Evolutionary conservation across 2,797 vertebrate species (phyloP).

Genomic region (Pygocentrus nattereri): DNA sequence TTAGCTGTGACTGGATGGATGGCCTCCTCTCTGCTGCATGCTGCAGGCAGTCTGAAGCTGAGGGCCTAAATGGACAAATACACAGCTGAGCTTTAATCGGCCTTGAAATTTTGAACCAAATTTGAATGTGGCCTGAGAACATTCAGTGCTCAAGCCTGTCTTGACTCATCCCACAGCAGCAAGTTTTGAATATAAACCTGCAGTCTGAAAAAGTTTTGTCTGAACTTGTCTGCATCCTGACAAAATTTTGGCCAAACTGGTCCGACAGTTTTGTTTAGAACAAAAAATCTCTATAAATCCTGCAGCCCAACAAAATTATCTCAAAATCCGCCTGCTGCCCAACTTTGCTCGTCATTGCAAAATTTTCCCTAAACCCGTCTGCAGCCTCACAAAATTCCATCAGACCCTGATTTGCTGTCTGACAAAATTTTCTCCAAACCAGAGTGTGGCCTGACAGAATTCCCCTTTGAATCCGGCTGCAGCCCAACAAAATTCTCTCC

Average conservation of each 20-base stretch:
- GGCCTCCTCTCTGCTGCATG: slow-evolving; percentile 16
- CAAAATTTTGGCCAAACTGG: too few relatives aligned
- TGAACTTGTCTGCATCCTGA: neutral
- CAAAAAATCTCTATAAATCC: too few relatives aligned
- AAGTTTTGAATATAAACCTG: neutral
- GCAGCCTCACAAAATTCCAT: neutral
- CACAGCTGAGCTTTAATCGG: neutral
- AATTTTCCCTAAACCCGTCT: neutral
- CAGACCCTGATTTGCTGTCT: too few relatives aligned
- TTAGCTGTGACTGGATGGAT: neutral
- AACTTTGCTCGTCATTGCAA: too few relatives aligned
- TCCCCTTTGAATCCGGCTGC: too few relatives aligned
- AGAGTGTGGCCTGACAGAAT: too few relatives aligned
- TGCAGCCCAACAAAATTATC: neutral
- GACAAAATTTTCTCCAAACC: too few relatives aligned
- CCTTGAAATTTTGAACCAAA: neutral
- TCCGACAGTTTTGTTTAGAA: too few relatives aligned
- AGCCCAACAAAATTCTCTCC: too few relatives aligned
- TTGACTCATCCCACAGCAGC: neutral
- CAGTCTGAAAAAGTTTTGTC: too few relatives aligned
- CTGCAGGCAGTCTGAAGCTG: neutral
- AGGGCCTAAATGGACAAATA: slow-evolving; percentile 8
- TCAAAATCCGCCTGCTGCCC: neutral
- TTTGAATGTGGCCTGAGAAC: neutral
- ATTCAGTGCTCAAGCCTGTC: neutral